Conservation (phyloP, 2,113 vertebrate genomes). For the Odocoileus virginianus region DNA sequence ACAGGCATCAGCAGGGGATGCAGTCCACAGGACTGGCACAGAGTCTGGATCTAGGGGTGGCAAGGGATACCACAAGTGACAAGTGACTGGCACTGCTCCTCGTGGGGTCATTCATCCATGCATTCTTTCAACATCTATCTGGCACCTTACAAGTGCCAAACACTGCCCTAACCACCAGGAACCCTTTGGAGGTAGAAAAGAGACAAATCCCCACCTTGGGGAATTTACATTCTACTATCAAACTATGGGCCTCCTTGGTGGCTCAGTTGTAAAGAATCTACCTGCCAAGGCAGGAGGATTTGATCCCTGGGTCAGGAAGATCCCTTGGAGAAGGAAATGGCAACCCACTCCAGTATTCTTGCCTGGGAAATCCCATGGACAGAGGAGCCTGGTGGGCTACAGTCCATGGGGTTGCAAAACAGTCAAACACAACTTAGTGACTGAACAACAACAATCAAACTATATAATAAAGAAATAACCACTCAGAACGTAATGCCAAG, state of each 20-base stretch:
- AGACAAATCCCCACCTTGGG: neutral
- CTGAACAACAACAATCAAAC: neutral
- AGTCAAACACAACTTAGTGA: neutral
- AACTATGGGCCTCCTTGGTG: neutral
- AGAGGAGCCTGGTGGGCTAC: neutral
- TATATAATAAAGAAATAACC: neutral
- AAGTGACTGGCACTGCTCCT: neutral
- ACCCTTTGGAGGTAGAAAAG: neutral
- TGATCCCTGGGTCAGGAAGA: neutral
- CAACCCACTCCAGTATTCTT: neutral
- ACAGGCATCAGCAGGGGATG: rapidly evolving
- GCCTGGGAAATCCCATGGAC: neutral
- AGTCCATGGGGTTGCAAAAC: neutral
- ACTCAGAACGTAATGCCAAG: rapidly evolving
- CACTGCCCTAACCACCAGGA: neutral
- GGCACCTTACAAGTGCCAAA: neutral
- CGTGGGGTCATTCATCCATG: neutral
- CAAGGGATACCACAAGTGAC: neutral
- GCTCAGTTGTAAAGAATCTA: neutral
- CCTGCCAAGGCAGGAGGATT: neutral
- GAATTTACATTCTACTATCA: neutral
- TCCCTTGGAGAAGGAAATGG: neutral
- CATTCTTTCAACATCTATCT: neutral
- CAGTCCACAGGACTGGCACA: neutral
- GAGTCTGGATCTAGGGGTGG: rapidly evolving